phyloP scores from a whole-genome alignment of 2,888 invertebrate genomes.

The Hirtodrosophila duncani region DNA sequence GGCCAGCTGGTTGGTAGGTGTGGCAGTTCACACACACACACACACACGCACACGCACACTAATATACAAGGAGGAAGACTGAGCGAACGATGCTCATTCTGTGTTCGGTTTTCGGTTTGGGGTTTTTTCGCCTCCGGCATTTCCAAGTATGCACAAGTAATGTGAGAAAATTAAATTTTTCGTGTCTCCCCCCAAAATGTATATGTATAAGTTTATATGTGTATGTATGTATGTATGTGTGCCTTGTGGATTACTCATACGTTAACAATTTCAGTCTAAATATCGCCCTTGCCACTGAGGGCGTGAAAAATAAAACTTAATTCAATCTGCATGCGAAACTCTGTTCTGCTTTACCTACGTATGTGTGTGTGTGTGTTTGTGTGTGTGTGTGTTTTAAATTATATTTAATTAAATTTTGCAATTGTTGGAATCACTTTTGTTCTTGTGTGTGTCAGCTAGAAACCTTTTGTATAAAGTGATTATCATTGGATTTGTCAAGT shows the following conservation, averaged over 20 bases:
- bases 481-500: constrained; percentile 54
- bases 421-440: constrained; percentile 18
- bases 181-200: constrained; percentile 53
- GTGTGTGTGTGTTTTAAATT: constrained; percentile 24
- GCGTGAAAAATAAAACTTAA: constrained; percentile 56
- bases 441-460: constrained; percentile 41
- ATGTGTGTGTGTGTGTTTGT: constrained; percentile 19
- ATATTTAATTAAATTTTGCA: constrained; percentile 52
- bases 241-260: constrained; percentile 39
- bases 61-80: not conserved
- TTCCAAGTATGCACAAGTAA: constrained; percentile 67
- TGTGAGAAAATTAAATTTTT: constrained; percentile 70
- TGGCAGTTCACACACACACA: not conserved
- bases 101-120: constrained; percentile 36
- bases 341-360: not conserved
- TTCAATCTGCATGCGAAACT: constrained; percentile 26
- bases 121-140: constrained; percentile 52
- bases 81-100: constrained; percentile 16
- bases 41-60: constrained; percentile 1
- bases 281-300: not conserved
- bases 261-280: constrained; percentile 36
- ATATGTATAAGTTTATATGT: constrained; percentile 11
- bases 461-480: constrained; percentile 47
- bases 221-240: constrained; percentile 8
- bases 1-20: not conserved